Base-by-base conservation (phyloP, 37 sponge, comb jelly and placozoan species). In the Beroe ovata region DNA sequence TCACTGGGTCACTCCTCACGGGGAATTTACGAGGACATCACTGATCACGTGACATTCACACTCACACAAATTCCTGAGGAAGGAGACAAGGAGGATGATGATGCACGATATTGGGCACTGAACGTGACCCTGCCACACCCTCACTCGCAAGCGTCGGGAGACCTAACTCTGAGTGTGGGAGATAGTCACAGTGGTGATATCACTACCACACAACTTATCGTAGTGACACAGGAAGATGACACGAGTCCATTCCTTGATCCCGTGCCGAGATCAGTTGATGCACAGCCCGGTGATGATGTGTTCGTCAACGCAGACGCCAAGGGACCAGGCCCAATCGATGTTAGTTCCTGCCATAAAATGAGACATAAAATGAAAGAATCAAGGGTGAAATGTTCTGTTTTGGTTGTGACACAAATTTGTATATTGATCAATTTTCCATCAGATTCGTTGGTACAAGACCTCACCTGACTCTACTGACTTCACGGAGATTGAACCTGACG, bases 201-300 rank as follows among this genome's bases (percentile, higher is more conserved):
- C 4, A 40, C 84, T 3, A 20, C 20, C 6, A 77, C 54, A 21
- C 54, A 36, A 4, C 54, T 77, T 23, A 42, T 36, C 23, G 25
- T 77, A 1, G 84, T 42, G 54, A 38, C 29, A 38, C 19, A 36
- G 54, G 84, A 36, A 42, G 33, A 54, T 77, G 64, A n/a, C 8
- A 18, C 18, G 1, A 20, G 36, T 40, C 84, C 84, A 6, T 77
- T 26, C 84, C 33, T 77, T 14, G 84, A 77, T 36, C 84, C 84
- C 6, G 25, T 35, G 1, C 84, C 84, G 2, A 2, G 36, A 20
- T 30, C 26, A 21, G 38, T 77, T 40, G 38, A 77, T 25, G 16
- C 25, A 1, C 21, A 77, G 1, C 54, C 84, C 3, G 38, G 33
- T 18, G 33, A 42, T 1, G 47, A 77, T n/a, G 47, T 42, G 6